A percentile compares a stretch with the other conserved stretches of the same genome.
Conservation (phyloP, 2,797 vertebrate genomes). For the Dermochelys coriacea region DNA sequence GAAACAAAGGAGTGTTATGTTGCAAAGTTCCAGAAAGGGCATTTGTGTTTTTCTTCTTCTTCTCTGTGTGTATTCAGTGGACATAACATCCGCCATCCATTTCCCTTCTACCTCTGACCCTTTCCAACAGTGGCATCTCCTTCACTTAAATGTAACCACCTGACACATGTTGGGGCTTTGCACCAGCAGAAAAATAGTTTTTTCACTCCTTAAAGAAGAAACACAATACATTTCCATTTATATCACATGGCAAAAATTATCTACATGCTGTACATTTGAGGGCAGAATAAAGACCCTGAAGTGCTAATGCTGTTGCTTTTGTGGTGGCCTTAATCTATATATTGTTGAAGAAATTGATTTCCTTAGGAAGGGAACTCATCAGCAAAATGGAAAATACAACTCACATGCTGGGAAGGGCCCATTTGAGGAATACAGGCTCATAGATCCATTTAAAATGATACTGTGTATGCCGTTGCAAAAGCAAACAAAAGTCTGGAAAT, state of each 20-base stretch:
- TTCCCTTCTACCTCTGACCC: background rate
- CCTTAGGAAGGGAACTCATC: slow-evolving; percentile 38
- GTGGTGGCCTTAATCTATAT: slow-evolving; percentile 9
- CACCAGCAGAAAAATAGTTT: background rate
- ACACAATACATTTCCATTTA: background rate
- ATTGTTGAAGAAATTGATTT: slow-evolving; percentile 30
- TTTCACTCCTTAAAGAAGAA: background rate
- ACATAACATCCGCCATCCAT: background rate
- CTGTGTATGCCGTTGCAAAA: slow-evolving; percentile 36
- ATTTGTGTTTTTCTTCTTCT: background rate
- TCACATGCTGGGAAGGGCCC: slow-evolving; percentile 41
- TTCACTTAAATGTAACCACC: background rate
- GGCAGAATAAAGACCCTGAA: background rate
- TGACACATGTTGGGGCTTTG: background rate
- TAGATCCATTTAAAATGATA: slow-evolving; percentile 66
- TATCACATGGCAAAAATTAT: background rate
- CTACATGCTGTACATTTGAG: background rate
- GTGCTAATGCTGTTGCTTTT: background rate
- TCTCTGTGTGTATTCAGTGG: background rate
- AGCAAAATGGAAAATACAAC: slow-evolving; percentile 5
- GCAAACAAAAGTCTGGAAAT: slow-evolving; percentile 58
- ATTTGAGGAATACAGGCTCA: slow-evolving; percentile 61
- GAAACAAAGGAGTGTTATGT: background rate
- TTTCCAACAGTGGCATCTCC: background rate
- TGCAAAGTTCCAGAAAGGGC: background rate